Evolutionary conservation across 2,113 vertebrate genomes (phyloP), one percentile per base, ranked within the genome.

Genomic region (Chitala chitala): DNA sequence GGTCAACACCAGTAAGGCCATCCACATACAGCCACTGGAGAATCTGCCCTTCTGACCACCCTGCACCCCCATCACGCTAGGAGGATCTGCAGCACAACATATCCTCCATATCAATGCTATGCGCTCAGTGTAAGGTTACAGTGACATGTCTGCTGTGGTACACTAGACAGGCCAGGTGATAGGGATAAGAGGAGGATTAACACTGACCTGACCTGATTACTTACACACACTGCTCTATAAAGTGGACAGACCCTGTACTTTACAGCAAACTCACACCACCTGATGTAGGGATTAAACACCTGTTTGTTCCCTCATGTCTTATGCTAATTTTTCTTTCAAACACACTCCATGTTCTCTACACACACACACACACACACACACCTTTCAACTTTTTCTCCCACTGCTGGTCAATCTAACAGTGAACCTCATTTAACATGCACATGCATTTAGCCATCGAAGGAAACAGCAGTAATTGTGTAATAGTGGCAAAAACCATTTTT

Each of bases 11-110:
- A 15, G 59, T 38, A 29, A 63, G 59, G 59, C 33, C n/a, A 33
- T 63, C 59, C 58, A 33, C 58, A 29, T 33, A 20, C 59, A 63
- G n/a, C 64, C 38, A 44, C 64, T 40, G 26, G 64, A 63, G 31
- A 63, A 17, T 0, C 2, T 6, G 59, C 59, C 59, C 31, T 15
- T 33, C 58, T 36, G 4, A 58, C 31, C 55, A 24, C 55, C 55
- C 26, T 12, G 24, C 55, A 22, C 56, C 59, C 59, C 59, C 36
- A 3, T 20, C 59, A 63, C 15, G 17, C 31, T 8, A 36, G 59
- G 29, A 59, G 56, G 26, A 31, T 29, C 12, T 59, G 12, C 33
- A 6, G 59, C 33, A n/a, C 15, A 63, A 8, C 17, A 20, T 33
- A 63, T 63, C n/a, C 59, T 38, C 59, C 59, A 63, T 38, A 63